Evolutionary conservation across 2,113 vertebrate species (phyloP).

Genomic region (Brachyhypopomus occidentalis): DNA sequence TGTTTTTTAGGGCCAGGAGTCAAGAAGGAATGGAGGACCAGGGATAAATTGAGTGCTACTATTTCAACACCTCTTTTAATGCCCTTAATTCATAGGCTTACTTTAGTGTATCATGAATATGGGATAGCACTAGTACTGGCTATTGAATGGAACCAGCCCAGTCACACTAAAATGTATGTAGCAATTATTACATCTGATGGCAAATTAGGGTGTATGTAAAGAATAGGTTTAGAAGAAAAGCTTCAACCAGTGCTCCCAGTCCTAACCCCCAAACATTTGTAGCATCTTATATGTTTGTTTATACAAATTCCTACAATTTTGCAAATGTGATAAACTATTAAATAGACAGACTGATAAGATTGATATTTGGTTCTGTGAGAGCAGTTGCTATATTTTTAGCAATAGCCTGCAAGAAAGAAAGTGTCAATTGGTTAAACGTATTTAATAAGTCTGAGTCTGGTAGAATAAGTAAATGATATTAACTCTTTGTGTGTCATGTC

Average conservation of each 20-base stretch:
- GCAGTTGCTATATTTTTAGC: constrained; percentile 14
- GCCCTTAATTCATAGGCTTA: constrained; percentile 22
- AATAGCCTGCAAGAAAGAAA: background rate
- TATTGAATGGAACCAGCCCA: background rate
- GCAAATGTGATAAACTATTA: background rate
- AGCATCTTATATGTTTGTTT: background rate
- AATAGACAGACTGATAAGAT: background rate
- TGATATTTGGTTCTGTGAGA: background rate
- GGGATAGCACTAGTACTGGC: background rate
- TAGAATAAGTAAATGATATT: background rate
- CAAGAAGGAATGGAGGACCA: background rate
- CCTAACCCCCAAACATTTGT: background rate
- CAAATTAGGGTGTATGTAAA: background rate
- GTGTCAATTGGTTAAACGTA: background rate
- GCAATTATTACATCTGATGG: background rate
- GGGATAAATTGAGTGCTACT: constrained; percentile 21
- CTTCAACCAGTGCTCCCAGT: background rate
- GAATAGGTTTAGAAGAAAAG: background rate
- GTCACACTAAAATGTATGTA: background rate
- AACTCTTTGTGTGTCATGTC: constrained; percentile 41
- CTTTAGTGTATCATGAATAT: constrained; percentile 22
- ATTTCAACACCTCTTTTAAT: constrained; percentile 31
- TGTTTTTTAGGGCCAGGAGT: constrained; percentile 16
- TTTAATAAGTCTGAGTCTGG: background rate
- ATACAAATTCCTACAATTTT: background rate